Percentiles rank a stretch among this genome's conserved stretches.
These are phyloP conservation scores for Cephus pulcher DNA, from an alignment of 2,888 invertebrate species.

Conservation along the genomic window DNA sequence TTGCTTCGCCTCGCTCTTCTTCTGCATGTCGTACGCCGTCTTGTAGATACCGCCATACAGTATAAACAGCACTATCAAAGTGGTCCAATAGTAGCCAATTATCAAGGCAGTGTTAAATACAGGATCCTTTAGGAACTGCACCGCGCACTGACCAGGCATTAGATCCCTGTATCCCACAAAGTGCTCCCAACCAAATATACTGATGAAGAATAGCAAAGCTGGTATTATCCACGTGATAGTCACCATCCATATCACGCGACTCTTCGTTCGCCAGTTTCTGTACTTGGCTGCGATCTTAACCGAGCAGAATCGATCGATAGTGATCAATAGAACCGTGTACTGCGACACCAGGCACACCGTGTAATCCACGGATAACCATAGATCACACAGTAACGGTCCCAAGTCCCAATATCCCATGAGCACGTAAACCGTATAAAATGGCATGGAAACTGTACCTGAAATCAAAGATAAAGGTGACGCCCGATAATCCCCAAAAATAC, in stretches of 20 bases:
- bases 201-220: slow-evolving; percentile 94
- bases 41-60: slow-evolving; percentile 98
- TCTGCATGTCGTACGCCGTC: slow-evolving; percentile 97
- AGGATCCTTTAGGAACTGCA: slow-evolving; percentile 97
- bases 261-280: slow-evolving; percentile 95
- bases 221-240: slow-evolving; percentile 98
- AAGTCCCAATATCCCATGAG: slow-evolving; percentile 97
- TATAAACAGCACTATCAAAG: slow-evolving; percentile 92
- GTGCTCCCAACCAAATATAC: slow-evolving; percentile 99
- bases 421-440: slow-evolving; percentile 98
- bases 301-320: slow-evolving; percentile 98
- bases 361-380: slow-evolving; percentile 99
- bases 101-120: slow-evolving; percentile 97
- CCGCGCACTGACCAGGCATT: slow-evolving; percentile 89
- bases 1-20: slow-evolving; percentile 96
- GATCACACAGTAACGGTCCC: slow-evolving; percentile 94
- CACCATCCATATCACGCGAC: slow-evolving; percentile 94
- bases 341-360: slow-evolving; percentile 99
- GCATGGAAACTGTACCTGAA: slow-evolving; percentile 95
- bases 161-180: slow-evolving; percentile 94
- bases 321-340: slow-evolving; percentile 98
- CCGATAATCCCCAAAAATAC: neutral
- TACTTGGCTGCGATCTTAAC: slow-evolving; percentile 98
- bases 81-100: slow-evolving; percentile 98
- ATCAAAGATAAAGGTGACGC: slow-evolving; percentile 29